Conservation (phyloP, 2,113 vertebrate species). For the Microtus oregoni region DNA sequence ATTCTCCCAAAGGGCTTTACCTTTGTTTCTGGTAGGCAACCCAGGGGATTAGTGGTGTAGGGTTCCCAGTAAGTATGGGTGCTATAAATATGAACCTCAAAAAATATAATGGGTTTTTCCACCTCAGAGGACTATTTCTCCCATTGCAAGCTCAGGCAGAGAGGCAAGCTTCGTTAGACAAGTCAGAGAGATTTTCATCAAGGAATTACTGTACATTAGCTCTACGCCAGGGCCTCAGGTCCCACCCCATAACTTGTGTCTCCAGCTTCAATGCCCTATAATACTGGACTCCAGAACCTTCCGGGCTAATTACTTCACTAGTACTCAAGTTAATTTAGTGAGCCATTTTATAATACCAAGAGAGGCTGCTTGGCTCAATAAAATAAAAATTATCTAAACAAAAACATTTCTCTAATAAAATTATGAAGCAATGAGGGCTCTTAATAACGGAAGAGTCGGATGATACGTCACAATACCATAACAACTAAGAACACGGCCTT, state of each 20-base stretch:
- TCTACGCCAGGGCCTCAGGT: background rate
- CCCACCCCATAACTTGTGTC: background rate
- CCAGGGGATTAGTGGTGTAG: background rate
- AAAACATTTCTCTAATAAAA: slow-evolving; percentile 63
- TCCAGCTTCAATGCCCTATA: background rate
- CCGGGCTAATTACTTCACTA: background rate
- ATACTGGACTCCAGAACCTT: background rate
- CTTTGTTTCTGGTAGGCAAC: background rate
- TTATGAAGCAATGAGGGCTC: background rate
- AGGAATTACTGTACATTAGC: background rate
- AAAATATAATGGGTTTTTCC: background rate
- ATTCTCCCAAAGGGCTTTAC: background rate
- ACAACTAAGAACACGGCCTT: background rate
- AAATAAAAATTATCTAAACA: slow-evolving; percentile 38
- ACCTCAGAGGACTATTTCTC: background rate
- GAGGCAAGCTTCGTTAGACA: background rate
- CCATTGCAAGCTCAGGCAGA: background rate
- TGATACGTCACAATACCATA: background rate
- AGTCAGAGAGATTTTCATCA: background rate
- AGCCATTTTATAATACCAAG: slow-evolving; percentile 13
- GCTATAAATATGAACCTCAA: slow-evolving; percentile 46
- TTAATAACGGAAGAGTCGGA: slow-evolving; percentile 43
- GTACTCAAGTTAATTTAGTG: slow-evolving; percentile 8
- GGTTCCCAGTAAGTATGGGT: background rate
- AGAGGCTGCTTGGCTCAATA: slow-evolving; percentile 30